Evolutionary conservation across 2,888 invertebrate species (phyloP).

Genomic region (Andrena trimmerana): DNA sequence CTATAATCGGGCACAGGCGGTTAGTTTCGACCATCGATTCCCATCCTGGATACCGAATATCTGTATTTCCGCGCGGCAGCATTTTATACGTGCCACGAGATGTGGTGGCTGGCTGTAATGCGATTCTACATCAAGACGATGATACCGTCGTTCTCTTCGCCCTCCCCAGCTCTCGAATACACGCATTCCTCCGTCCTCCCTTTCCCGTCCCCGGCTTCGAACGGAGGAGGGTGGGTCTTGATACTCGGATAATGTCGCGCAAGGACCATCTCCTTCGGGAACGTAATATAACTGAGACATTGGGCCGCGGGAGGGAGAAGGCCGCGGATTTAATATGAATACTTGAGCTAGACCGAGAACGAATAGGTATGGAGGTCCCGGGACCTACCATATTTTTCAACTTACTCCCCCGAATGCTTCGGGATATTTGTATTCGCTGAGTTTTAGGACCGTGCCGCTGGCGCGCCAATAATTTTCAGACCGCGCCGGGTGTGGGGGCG

Average conservation of each 20-base stretch:
- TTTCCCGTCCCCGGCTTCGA: not conserved
- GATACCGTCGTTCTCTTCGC: constrained; percentile 14
- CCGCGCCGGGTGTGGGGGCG: no score
- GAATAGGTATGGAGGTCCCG: constrained; percentile 36
- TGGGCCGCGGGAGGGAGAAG: constrained; percentile 35
- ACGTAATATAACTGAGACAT: constrained; percentile 68
- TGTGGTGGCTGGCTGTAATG: constrained; percentile 54
- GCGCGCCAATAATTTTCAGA: constrained; percentile 34
- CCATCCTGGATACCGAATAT: constrained; percentile 28
- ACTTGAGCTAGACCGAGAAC: constrained; percentile 39
- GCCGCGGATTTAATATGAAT: constrained; percentile 60
- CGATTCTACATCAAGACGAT: constrained; percentile 51
- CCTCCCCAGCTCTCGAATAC: constrained; percentile 26
- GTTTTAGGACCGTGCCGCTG: not conserved
- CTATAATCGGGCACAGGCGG: constrained; percentile 9
- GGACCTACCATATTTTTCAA: constrained; percentile 50
- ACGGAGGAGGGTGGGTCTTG: constrained; percentile 37
- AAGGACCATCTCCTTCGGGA: constrained; percentile 52
- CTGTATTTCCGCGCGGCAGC: constrained; percentile 45
- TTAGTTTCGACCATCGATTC: constrained; percentile 38
- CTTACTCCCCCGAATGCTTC: constrained; percentile 27
- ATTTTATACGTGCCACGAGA: constrained; percentile 54
- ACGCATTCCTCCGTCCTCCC: constrained; percentile 45
- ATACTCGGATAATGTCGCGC: constrained; percentile 63
- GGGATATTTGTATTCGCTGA: constrained; percentile 34